Percentiles rank a stretch among this genome's conserved stretches.
Evolutionary conservation across 1,140 invertebrate genomes (phyloP).

Genomic region (Tribolium madens): DNA sequence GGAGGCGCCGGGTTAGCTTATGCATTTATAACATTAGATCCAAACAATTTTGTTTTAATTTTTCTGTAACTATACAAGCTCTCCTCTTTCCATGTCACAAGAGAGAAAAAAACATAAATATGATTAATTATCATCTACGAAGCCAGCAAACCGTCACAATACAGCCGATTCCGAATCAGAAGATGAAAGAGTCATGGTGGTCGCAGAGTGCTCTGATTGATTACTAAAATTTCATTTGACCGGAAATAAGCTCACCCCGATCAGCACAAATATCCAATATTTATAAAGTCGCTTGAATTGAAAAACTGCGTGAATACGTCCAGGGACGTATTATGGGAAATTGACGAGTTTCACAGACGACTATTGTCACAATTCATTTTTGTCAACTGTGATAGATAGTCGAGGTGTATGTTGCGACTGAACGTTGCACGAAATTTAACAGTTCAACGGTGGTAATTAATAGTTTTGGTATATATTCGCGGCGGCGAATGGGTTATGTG

Average conservation of each 20-base stretch:
- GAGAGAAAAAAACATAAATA: slow-evolving; percentile 40
- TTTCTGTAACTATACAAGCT: background rate
- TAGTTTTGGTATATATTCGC: slow-evolving; percentile 12
- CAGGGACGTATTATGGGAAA: slow-evolving; percentile 30
- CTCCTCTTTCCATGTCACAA: background rate
- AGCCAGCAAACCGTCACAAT: slow-evolving; percentile 41
- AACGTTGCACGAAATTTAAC: slow-evolving; percentile 19
- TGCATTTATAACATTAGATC: no score
- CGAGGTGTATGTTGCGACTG: background rate
- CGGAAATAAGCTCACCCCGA: slow-evolving; percentile 41
- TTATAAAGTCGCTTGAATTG: slow-evolving; percentile 42
- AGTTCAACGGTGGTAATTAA: slow-evolving; percentile 29
- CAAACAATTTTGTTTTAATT: no score
- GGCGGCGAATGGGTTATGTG: background rate
- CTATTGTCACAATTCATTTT: slow-evolving; percentile 12
- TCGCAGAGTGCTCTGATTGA: slow-evolving; percentile 46
- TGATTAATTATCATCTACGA: slow-evolving; percentile 42
- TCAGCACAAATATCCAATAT: slow-evolving; percentile 44
- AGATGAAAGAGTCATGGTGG: slow-evolving; percentile 43
- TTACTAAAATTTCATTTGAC: slow-evolving; percentile 25
- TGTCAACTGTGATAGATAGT: slow-evolving; percentile 22
- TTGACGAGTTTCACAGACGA: slow-evolving; percentile 12
- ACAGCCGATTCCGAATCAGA: slow-evolving; percentile 25
- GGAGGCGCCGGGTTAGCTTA: background rate
- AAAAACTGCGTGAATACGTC: slow-evolving; percentile 21